A percentile compares a stretch with the other conserved stretches of the same genome.
Conservation (phyloP, 2,113 vertebrate genomes). For the Oncorhynchus gorbuscha region DNA sequence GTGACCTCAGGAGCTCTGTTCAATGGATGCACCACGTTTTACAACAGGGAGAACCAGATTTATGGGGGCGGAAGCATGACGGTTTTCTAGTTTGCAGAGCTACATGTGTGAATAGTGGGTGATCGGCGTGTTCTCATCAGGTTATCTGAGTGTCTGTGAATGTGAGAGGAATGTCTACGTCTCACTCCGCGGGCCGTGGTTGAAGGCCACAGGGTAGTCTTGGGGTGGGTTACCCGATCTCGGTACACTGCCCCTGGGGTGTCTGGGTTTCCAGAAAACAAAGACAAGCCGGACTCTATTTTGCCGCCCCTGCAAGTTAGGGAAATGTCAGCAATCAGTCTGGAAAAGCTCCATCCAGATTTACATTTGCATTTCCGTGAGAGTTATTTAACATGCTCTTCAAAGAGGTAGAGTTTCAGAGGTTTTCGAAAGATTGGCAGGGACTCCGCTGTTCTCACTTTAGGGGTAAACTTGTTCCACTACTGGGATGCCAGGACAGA, state of each 20-base stretch:
- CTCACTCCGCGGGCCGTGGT: background rate
- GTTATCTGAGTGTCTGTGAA: constrained; percentile 41
- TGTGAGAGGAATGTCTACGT: constrained; percentile 19
- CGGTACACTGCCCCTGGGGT: constrained; percentile 25
- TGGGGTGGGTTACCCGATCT: constrained; percentile 32
- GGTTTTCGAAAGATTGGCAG: no score
- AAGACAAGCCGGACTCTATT: constrained; percentile 19
- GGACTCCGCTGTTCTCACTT: no score
- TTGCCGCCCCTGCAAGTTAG: constrained; percentile 3
- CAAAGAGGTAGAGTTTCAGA: no score
- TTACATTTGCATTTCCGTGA: no score
- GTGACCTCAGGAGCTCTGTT: constrained; percentile 1
- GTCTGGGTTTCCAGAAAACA: constrained; percentile 33
- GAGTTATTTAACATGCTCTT: no score
- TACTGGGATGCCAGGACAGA: no score
- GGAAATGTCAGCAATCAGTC: background rate
- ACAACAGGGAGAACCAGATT: background rate
- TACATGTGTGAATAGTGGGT: background rate
- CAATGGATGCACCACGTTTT: background rate
- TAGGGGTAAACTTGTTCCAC: no score
- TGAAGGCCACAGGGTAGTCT: background rate
- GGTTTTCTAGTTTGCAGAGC: background rate
- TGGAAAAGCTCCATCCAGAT: no score
- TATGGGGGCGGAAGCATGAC: constrained; percentile 1
- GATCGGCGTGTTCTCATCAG: constrained; percentile 26